A percentile compares a stretch with the other conserved stretches of the same genome.
Conservation (phyloP, 2,113 vertebrate species). For the Corythornis madagascariensis region DNA sequence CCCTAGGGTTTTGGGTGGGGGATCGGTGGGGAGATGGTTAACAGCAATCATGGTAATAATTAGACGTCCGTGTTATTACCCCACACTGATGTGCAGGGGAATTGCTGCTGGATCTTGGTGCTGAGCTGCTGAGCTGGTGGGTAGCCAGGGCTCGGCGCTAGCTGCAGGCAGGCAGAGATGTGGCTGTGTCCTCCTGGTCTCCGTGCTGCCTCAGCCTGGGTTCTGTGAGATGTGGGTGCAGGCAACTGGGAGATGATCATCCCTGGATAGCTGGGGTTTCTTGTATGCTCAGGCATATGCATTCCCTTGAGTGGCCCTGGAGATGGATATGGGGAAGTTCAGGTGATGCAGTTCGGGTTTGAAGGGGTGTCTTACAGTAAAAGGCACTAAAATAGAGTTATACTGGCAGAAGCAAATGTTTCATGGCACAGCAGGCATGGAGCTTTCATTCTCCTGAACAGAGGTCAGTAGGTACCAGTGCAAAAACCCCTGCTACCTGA, state of each 20-base stretch:
- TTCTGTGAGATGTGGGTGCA: accelerated
- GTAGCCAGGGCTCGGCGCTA: accelerated
- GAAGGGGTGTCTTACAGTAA: neutral
- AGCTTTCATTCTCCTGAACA: neutral
- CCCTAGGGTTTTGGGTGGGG: accelerated
- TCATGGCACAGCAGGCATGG: accelerated
- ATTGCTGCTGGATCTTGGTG: neutral
- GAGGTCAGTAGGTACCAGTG: accelerated
- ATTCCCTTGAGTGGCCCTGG: neutral
- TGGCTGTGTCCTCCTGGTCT: accelerated
- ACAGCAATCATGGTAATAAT: neutral
- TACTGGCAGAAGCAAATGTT: neutral
- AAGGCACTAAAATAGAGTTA: neutral
- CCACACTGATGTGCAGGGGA: neutral
- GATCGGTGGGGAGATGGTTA: neutral
- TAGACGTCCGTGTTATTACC: neutral
- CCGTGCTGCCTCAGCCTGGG: accelerated
- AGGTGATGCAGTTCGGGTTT: neutral
- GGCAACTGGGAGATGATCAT: neutral
- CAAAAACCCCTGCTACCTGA: neutral
- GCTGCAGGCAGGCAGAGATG: neutral
- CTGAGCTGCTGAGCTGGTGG: neutral
- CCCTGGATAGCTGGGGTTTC: neutral
- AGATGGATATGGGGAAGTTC: too few relatives aligned
- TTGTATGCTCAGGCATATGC: neutral